Conservation (phyloP, 2,113 vertebrate species). For the Passer domesticus region DNA sequence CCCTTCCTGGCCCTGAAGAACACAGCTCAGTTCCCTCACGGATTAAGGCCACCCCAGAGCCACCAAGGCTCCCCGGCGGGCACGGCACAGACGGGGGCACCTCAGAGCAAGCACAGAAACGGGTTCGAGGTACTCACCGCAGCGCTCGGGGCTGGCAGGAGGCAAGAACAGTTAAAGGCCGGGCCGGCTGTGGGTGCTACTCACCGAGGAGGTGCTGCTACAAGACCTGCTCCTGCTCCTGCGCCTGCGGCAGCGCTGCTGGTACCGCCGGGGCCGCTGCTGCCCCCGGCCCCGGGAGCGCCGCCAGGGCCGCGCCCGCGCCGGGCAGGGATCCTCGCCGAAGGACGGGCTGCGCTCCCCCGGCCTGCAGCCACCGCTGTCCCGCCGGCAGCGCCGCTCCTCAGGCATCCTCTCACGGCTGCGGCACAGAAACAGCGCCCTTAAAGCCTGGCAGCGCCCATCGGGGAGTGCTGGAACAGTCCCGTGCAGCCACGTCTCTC, state of each 20-base stretch:
- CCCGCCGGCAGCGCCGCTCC: conserved; percentile 65
- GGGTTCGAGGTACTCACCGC: conserved; percentile 75
- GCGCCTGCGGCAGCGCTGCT: conserved; percentile 72
- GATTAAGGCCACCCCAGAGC: neutral
- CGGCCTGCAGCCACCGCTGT: conserved; percentile 61
- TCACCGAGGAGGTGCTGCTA: conserved; percentile 85
- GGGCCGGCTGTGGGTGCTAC: conserved; percentile 70
- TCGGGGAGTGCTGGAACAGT: neutral
- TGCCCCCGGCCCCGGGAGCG: conserved; percentile 70
- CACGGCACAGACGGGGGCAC: neutral
- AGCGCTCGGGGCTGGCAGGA: conserved; percentile 51
- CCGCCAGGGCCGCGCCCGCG: conserved; percentile 62
- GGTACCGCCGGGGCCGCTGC: conserved; percentile 55
- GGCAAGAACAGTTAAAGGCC: conserved; percentile 42
- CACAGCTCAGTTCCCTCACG: neutral
- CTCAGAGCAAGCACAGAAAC: neutral
- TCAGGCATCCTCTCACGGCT: conserved; percentile 77
- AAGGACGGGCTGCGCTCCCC: conserved; percentile 75
- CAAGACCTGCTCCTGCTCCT: conserved; percentile 82
- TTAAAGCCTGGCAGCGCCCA: neutral
- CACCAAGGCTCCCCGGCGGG: neutral
- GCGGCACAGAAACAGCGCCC: neutral
- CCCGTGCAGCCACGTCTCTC: too few species aligned
- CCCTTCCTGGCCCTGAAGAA: neutral
- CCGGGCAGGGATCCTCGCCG: conserved; percentile 68